phyloP scores from a whole-genome alignment of 2,797 vertebrate genomes.

The Pogonophryne albipinna region DNA sequence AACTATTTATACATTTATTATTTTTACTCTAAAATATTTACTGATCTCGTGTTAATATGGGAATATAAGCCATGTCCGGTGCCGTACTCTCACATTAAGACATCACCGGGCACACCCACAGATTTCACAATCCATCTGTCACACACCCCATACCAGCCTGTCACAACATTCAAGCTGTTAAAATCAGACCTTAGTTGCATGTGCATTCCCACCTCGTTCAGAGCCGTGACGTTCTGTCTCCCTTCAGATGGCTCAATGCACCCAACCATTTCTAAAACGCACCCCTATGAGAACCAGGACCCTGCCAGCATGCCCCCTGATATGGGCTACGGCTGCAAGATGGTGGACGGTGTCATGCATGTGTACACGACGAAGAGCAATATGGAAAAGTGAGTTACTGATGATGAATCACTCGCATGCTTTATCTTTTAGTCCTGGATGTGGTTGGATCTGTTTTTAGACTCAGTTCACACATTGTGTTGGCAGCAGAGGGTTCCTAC shows the following conservation, averaged over 20 bases:
- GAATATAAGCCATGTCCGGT: constrained; percentile 11
- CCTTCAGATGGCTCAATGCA: constrained; percentile 88
- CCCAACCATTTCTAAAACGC: constrained; percentile 88
- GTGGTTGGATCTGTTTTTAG: constrained; percentile 33
- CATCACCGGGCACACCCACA: constrained; percentile 36
- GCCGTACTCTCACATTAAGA: constrained; percentile 36
- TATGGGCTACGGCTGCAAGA: constrained; percentile 90
- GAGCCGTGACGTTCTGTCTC: constrained; percentile 55
- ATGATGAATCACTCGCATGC: constrained; percentile 79
- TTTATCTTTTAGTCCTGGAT: background rate
- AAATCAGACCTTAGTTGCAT: constrained; percentile 32
- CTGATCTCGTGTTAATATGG: background rate
- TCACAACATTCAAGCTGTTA: constrained; percentile 14
- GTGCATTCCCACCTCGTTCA: constrained; percentile 27
- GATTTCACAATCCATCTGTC: constrained; percentile 67
- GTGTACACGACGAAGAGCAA: constrained; percentile 86
- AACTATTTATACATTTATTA: no score
- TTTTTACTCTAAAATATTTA: no score
- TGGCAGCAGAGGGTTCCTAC: constrained; percentile 12
- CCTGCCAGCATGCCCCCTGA: constrained; percentile 89
- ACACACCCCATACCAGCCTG: constrained; percentile 47
- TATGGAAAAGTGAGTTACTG: constrained; percentile 83
- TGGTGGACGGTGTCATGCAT: constrained; percentile 93
- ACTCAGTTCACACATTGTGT: constrained; percentile 18
- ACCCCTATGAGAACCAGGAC: constrained; percentile 92